These are phyloP conservation scores for Nasonia oneida DNA, from an alignment of 2,888 invertebrate species.

Conservation along the genomic window DNA sequence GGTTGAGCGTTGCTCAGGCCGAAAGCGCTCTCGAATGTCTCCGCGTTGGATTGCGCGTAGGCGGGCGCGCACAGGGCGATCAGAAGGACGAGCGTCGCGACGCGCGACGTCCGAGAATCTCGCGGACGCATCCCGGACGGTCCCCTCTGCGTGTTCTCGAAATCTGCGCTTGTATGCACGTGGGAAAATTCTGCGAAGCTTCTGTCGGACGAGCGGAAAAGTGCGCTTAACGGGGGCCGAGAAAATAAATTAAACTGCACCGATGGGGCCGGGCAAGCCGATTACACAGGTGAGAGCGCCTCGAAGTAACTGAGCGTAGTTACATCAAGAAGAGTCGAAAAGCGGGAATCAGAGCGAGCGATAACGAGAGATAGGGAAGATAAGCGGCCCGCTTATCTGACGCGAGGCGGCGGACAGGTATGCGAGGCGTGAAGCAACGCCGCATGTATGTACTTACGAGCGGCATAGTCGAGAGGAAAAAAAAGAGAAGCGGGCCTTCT, in stretches of 20 bases:
- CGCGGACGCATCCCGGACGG: conserved; percentile 3
- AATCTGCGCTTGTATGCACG: background rate
- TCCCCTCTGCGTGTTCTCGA: background rate
- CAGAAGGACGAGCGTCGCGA: conserved; percentile 17
- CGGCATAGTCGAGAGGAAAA: background rate
- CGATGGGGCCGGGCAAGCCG: background rate
- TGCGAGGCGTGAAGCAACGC: background rate
- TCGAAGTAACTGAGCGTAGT: conserved; percentile 29
- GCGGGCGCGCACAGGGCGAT: conserved; percentile 9
- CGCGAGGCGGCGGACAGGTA: conserved; percentile 5
- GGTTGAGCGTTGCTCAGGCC: conserved; percentile 62
- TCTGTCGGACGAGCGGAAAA: background rate
- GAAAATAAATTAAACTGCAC: background rate
- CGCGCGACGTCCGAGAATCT: background rate
- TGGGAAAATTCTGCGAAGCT: background rate
- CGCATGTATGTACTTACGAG: background rate
- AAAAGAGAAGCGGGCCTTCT: conserved; percentile 26
- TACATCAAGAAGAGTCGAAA: conserved; percentile 2
- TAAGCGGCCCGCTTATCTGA: conserved; percentile 37
- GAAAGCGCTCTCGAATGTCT: conserved; percentile 70
- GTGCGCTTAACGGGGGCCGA: background rate
- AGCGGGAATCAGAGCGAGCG: conserved; percentile 35
- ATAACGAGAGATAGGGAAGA: conserved; percentile 55
- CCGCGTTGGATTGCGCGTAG: conserved; percentile 9
- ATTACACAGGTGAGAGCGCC: conserved; percentile 3